Evolutionary conservation across 2,797 vertebrate species (phyloP).

Genomic region (Crypturellus tataupa): DNA sequence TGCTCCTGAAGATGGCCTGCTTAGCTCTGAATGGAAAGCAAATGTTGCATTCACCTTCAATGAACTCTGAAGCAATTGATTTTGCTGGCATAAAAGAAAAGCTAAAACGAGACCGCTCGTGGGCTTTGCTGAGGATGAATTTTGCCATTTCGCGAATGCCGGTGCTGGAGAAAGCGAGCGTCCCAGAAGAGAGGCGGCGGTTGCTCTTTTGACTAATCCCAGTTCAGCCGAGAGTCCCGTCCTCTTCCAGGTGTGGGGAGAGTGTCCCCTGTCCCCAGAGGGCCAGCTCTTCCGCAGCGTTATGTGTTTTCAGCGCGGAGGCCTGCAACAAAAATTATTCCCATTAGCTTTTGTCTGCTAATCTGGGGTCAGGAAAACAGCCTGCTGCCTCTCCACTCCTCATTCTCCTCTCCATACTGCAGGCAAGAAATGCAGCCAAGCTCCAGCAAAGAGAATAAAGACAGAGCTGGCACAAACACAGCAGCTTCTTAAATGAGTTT

Average conservation of each 20-base stretch:
- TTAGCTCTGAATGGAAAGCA: slow-evolving; percentile 56
- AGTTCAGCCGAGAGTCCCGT: not conserved
- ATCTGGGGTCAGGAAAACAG: slow-evolving; percentile 70
- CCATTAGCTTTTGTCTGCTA: slow-evolving; percentile 55
- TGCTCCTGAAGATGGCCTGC: not conserved
- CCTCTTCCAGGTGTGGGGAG: not conserved
- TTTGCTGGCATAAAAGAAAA: slow-evolving; percentile 26
- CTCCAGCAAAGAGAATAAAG: slow-evolving; percentile 45
- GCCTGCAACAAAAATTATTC: not conserved
- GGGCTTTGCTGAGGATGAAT: not conserved
- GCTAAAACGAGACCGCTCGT: slow-evolving; percentile 22
- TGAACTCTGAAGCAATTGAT: slow-evolving; percentile 62
- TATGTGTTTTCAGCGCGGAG: not conserved
- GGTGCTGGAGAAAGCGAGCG: not conserved
- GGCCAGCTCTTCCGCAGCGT: accelerated
- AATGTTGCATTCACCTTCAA: slow-evolving; percentile 54
- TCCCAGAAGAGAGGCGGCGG: not conserved
- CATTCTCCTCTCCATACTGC: not conserved
- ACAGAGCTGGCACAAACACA: slow-evolving; percentile 69
- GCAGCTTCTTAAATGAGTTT: slow-evolving; percentile 72
- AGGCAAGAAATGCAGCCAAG: slow-evolving; percentile 60
- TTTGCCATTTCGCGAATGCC: not conserved
- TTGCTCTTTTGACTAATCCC: not conserved
- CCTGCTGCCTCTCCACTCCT: slow-evolving; percentile 29
- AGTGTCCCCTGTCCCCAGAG: not conserved